A percentile compares a stretch with the other conserved stretches of the same genome.
These are phyloP conservation scores for Euwallacea similis DNA, from an alignment of 1,140 invertebrate genomes.

Conservation along the genomic window DNA sequence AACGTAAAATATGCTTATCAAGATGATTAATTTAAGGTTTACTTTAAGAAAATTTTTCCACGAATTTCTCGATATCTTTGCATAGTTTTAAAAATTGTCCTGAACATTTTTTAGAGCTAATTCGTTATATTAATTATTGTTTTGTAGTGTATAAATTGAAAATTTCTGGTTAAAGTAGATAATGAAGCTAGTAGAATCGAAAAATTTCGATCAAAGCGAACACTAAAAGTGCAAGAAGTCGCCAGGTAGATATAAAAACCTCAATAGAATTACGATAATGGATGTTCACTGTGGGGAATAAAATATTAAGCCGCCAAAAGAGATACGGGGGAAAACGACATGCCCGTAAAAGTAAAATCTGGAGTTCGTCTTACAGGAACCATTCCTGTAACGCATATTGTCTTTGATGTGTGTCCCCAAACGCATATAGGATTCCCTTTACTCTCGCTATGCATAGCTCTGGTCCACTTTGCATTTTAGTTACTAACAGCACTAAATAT, in stretches of 20 bases:
- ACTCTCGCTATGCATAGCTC: constrained; percentile 32
- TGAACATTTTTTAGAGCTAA: too few species aligned
- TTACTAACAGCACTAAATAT: constrained; percentile 30
- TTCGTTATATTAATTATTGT: too few species aligned
- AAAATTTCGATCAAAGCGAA: too few species aligned
- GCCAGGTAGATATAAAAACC: background rate
- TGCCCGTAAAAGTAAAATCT: constrained; percentile 35
- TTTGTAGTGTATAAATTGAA: too few species aligned
- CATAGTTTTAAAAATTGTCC: too few species aligned
- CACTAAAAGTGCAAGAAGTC: too few species aligned
- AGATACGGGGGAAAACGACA: constrained; percentile 4
- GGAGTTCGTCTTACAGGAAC: constrained; percentile 31
- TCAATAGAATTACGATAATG: constrained; percentile 28
- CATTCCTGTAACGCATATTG: constrained; percentile 36
- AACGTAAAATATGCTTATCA: too few species aligned
- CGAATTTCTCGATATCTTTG: too few species aligned
- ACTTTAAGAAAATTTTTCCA: too few species aligned
- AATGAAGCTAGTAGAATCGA: too few species aligned
- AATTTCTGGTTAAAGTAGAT: too few species aligned
- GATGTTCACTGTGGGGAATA: constrained; percentile 22
- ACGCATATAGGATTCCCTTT: constrained; percentile 40
- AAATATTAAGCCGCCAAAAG: constrained; percentile 31
- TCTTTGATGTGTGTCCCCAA: constrained; percentile 38
- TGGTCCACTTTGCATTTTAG: constrained; percentile 38
- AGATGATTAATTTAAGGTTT: too few species aligned